Conservation (phyloP, 2,797 vertebrate genomes). For the Phataginus tricuspis region DNA sequence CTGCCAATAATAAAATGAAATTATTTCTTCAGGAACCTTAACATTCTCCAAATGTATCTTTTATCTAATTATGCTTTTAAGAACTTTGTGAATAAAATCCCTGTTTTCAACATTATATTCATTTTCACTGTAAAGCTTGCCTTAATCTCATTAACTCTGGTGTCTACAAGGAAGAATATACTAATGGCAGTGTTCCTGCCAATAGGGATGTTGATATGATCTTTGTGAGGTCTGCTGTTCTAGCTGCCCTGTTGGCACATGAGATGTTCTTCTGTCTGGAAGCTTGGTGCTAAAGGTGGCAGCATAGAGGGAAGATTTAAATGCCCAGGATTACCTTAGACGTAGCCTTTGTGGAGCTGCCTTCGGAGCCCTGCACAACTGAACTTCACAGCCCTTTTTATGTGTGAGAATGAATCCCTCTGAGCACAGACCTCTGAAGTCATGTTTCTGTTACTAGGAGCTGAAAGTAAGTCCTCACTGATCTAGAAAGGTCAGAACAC, state of each 20-base stretch:
- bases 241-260: fast-evolving
- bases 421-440: background rate
- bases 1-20: background rate
- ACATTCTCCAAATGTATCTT: background rate
- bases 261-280: background rate
- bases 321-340: background rate
- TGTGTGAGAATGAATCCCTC: background rate
- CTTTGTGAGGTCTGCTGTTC: too few species aligned
- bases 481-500: background rate
- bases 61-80: background rate
- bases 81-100: background rate
- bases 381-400: background rate
- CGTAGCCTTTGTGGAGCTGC: background rate
- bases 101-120: background rate
- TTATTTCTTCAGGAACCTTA: background rate
- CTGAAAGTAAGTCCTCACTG: background rate
- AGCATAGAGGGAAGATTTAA: fast-evolving
- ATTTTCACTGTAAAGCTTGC: background rate
- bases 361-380: fast-evolving
- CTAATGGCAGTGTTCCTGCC: fast-evolving
- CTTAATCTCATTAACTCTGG: background rate
- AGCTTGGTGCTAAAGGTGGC: background rate
- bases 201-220: background rate
- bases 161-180: background rate
- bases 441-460: background rate